Percentiles rank a stretch among this genome's conserved stretches.
phyloP scores from a whole-genome alignment of 2,113 vertebrate species.

The Pimephales promelas region DNA sequence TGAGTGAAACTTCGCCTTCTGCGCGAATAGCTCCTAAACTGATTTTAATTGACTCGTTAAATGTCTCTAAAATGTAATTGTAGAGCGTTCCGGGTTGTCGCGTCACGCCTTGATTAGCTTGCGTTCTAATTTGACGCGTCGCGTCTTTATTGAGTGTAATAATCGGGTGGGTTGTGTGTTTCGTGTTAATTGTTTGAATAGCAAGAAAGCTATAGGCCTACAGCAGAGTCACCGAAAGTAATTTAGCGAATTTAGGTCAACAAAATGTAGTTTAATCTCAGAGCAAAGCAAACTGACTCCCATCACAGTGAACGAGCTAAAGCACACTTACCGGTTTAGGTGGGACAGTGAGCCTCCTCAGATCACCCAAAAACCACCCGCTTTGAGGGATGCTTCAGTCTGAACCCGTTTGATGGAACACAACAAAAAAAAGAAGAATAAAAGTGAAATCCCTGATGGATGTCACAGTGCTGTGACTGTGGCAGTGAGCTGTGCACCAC shows the following conservation, averaged over 20 bases:
- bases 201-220: neutral
- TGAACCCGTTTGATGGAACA: conserved; percentile 56
- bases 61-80: neutral
- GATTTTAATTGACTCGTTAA: neutral
- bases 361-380: conserved; percentile 68
- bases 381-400: conserved; percentile 66
- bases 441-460: conserved; percentile 62
- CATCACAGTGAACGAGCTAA: conserved; percentile 15
- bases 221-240: neutral
- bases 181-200: neutral
- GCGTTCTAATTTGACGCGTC: neutral
- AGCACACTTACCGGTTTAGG: conserved; percentile 72
- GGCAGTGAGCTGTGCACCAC: conserved; percentile 71
- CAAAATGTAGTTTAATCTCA: conserved; percentile 24
- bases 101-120: neutral
- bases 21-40: neutral
- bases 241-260: conserved; percentile 38
- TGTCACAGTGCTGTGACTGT: conserved; percentile 56
- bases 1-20: neutral
- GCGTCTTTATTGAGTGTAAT: neutral
- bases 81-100: no score
- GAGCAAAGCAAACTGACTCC: neutral
- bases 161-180: neutral
- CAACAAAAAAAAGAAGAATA: conserved; percentile 50
- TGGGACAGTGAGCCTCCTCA: conserved; percentile 66